phyloP scores from a whole-genome alignment of 2,888 invertebrate genomes.

The Pachydiplax longipennis region DNA sequence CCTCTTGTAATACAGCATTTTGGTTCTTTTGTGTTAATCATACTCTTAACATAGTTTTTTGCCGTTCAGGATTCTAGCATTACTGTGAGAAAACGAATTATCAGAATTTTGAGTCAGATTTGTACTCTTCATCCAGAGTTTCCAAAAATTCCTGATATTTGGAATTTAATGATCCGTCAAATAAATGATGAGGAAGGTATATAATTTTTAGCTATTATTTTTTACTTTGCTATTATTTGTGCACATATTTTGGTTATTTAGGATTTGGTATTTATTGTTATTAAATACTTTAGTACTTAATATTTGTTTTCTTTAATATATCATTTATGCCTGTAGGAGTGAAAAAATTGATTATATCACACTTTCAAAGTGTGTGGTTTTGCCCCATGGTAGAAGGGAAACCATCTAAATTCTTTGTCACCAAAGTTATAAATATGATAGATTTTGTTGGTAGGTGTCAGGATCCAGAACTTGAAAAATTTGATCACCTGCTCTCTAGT shows the following conservation, averaged over 20 bases:
- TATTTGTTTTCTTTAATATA: background rate
- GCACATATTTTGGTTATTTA: no score
- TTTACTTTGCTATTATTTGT: background rate
- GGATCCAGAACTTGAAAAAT: conserved; percentile 91
- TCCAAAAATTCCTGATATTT: conserved; percentile 66
- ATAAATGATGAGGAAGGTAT: conserved; percentile 70
- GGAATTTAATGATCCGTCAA: conserved; percentile 67
- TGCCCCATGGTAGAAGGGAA: conserved; percentile 81
- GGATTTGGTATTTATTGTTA: background rate
- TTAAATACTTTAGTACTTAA: background rate
- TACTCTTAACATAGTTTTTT: background rate
- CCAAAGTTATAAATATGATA: conserved; percentile 95
- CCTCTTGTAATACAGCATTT: conserved; percentile 2
- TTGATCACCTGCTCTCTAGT: conserved; percentile 92
- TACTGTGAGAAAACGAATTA: conserved; percentile 69
- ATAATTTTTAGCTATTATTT: background rate
- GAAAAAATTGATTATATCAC: conserved; percentile 96
- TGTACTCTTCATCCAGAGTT: conserved; percentile 66
- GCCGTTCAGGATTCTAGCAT: conserved; percentile 64
- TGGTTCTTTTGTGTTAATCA: background rate
- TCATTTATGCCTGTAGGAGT: conserved; percentile 65
- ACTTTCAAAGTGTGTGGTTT: conserved; percentile 99
- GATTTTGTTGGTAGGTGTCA: conserved; percentile 88
- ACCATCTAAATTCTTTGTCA: conserved; percentile 63
- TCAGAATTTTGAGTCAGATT: conserved; percentile 69